A percentile compares a stretch with the other conserved stretches of the same genome.
phyloP scores from a whole-genome alignment of 2,797 vertebrate genomes.

The Rachycentron canadum region DNA sequence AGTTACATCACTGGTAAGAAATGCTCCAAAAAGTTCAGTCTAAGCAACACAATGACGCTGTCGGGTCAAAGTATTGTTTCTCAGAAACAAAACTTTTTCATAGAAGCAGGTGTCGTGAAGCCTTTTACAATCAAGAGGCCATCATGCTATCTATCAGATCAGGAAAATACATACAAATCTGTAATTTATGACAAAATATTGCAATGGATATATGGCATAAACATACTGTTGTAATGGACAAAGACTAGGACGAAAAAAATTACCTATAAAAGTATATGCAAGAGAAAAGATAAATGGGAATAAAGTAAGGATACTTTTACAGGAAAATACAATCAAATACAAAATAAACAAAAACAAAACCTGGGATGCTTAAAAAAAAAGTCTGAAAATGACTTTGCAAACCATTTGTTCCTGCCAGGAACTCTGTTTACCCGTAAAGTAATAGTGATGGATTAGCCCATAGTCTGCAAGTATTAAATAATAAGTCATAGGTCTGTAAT shows the following conservation, averaged over 20 bases:
- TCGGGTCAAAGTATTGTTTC: not conserved
- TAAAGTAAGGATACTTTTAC: not conserved
- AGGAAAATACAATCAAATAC: not conserved
- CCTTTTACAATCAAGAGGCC: too few species aligned
- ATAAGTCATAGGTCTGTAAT: conserved; percentile 29
- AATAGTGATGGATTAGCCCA: not conserved
- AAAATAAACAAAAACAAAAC: conserved; percentile 5
- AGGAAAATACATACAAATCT: not conserved
- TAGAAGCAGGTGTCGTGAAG: not conserved
- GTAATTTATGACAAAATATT: not conserved
- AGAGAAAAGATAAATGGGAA: not conserved
- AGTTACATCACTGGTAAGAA: not conserved
- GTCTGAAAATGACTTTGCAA: not conserved
- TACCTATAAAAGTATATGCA: not conserved
- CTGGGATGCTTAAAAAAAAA: not conserved
- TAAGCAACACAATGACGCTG: not conserved
- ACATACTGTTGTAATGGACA: not conserved
- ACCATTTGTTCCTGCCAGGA: not conserved
- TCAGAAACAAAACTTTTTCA: not conserved
- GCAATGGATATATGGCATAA: not conserved
- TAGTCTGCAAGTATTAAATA: not conserved
- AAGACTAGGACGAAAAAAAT: not conserved
- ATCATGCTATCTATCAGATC: not conserved
- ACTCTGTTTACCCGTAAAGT: conserved; percentile 1
- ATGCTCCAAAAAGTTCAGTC: not conserved